Evolutionary conservation across 1,140 invertebrate species (phyloP), one percentile per base, ranked within the genome.

Genomic region (Eueides isabella): DNA sequence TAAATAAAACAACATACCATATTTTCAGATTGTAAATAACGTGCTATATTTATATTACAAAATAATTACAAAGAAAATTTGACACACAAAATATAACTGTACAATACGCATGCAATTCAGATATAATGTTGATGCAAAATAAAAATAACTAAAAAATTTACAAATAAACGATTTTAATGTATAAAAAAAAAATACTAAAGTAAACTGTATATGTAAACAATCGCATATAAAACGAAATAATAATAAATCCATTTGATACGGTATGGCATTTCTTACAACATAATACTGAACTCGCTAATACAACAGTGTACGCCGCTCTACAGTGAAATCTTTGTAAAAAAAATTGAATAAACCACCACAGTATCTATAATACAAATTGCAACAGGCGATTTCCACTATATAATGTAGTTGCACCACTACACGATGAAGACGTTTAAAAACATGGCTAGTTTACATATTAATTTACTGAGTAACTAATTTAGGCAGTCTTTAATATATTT

Each of bases 41-140:
- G 91, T 92, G 90, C 90, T 92, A 91, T 92, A 91, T 92, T 92
- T 92, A 92, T 87, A 88, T 89, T 92, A 92, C 89, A 92, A 92
- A 92, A 91, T 92, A 92, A 91, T 91, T 90, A 92, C 87, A 91
- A 91, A 91, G 86, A 86, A 85, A 88, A 91, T 82, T 87, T 82
- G 85, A 92, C 90, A 92, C 91, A 89, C 91, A 87, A 88, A 88
- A 87, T 86, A 77, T 86, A 86, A 90, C 91, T 92, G 90, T 92
- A 92, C 91, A 79, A 76, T 79, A 92, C 81, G 84, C 91, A 91
- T 90, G 90, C 89, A 89, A 85, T 82, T 89, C 84, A 86, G 79
- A 85, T 88, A 92, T 76, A 87, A 74, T 81, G 79, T 84, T 55
- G 83, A 85, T 82, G 72, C 76, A 80, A 86, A 89, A 48, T 9